A percentile compares a stretch with the other conserved stretches of the same genome.
Conservation (phyloP, 2,888 invertebrate genomes). For the Eupithecia vulgata region DNA sequence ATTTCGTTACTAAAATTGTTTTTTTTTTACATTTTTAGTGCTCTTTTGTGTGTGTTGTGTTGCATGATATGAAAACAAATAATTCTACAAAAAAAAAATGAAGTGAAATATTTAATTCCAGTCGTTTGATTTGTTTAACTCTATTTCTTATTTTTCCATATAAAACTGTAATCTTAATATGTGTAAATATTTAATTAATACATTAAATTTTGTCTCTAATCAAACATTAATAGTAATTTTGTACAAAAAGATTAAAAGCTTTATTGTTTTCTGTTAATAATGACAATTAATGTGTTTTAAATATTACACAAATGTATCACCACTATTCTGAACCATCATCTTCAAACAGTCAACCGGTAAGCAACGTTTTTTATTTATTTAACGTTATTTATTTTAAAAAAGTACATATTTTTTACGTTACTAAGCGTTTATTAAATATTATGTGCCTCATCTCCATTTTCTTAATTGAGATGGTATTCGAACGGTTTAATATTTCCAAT, state of each 20-base stretch:
- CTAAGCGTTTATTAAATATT: background rate
- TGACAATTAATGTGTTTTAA: background rate
- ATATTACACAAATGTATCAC: slow-evolving; percentile 8
- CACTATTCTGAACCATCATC: slow-evolving; percentile 15
- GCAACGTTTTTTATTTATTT: background rate
- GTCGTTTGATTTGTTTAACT: background rate
- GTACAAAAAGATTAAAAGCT: too few species aligned
- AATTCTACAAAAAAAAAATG: background rate
- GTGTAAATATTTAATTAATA: too few species aligned
- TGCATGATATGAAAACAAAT: background rate
- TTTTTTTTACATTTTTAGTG: background rate
- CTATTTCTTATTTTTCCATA: background rate
- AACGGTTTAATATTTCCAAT: background rate
- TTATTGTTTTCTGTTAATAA: background rate
- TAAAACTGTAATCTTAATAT: background rate
- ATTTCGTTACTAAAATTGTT: background rate
- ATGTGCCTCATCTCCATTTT: background rate
- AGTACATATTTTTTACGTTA: background rate
- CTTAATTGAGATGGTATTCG: background rate
- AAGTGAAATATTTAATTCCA: background rate
- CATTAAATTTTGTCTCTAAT: too few species aligned
- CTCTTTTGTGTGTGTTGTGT: background rate
- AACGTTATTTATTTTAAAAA: background rate
- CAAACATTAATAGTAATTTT: background rate
- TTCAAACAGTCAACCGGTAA: slow-evolving; percentile 27